These are phyloP conservation scores for Melanerpes formicivorus DNA, from an alignment of 2,113 vertebrate genomes.

Conservation along the genomic window DNA sequence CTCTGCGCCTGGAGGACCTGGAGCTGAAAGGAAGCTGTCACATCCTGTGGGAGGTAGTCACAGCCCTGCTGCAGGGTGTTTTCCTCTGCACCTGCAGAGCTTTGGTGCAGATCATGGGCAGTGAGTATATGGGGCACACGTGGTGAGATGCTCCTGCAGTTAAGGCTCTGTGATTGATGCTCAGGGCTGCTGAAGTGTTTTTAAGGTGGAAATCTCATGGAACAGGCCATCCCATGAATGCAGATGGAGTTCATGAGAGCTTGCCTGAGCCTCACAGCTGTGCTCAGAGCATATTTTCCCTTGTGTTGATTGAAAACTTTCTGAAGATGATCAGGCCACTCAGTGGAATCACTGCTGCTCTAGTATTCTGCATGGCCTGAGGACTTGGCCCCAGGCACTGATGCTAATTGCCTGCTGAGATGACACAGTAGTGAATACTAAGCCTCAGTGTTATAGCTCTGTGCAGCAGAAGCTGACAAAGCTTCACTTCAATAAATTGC, in stretches of 20 bases:
- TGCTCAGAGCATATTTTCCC: not conserved
- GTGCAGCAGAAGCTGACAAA: slow-evolving; percentile 18
- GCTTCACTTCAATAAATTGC: slow-evolving; percentile 13
- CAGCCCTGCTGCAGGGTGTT: not conserved
- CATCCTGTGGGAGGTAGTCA: not conserved
- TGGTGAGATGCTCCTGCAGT: not conserved
- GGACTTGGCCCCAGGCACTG: not conserved
- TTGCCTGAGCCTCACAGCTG: not conserved
- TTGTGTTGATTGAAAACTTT: not conserved
- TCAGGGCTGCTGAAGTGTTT: fast-evolving
- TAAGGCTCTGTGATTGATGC: not conserved
- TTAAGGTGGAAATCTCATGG: not conserved
- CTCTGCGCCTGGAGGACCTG: not conserved
- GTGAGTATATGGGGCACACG: fast-evolving
- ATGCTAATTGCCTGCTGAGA: not conserved
- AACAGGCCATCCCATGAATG: not conserved
- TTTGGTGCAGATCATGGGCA: not conserved
- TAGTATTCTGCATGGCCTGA: not conserved
- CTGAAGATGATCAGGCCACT: not conserved
- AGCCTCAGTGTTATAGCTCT: not conserved
- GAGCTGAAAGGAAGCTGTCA: not conserved
- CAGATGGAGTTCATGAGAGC: not conserved
- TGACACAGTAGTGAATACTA: slow-evolving; percentile 26
- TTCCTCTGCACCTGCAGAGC: not conserved
- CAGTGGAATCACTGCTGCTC: not conserved